A percentile compares a stretch with the other conserved stretches of the same genome.
Conservation (phyloP, 1,140 invertebrate species). For the Semibalanus balanoides region DNA sequence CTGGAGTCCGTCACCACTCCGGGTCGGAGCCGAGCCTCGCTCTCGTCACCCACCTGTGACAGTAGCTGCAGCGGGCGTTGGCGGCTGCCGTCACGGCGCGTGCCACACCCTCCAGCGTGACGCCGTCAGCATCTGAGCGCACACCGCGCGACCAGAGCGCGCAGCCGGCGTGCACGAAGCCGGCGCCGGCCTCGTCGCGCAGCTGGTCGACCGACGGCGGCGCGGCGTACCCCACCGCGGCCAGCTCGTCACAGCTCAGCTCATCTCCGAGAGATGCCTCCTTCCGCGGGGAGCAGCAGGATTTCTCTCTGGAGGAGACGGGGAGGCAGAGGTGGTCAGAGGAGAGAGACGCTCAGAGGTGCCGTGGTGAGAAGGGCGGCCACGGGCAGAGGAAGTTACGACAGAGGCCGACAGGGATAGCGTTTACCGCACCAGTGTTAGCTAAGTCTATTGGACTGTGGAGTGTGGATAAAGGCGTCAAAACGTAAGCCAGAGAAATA, state of each 20-base stretch:
- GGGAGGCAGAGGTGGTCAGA: neutral
- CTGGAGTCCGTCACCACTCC: too few relatives aligned
- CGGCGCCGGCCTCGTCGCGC: neutral
- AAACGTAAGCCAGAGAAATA: too few relatives aligned
- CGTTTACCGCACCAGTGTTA: too few relatives aligned
- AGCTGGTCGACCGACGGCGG: neutral
- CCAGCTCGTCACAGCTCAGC: neutral
- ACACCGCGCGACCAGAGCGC: neutral
- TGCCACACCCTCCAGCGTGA: neutral
- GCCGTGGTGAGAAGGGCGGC: too few relatives aligned
- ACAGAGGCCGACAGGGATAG: too few relatives aligned
- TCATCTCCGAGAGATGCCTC: neutral
- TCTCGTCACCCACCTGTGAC: neutral
- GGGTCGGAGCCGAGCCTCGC: too few relatives aligned
- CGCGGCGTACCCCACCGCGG: neutral
- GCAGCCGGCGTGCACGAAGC: neutral
- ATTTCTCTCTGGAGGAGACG: neutral
- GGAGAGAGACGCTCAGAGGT: neutral
- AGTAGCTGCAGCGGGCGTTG: neutral
- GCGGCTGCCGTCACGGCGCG: neutral
- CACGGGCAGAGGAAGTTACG: too few relatives aligned
- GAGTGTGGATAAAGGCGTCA: too few relatives aligned
- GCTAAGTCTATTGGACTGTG: too few relatives aligned
- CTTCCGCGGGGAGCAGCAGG: neutral
- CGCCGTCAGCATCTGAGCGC: neutral